These are phyloP conservation scores for Sthenelais limicola DNA, from an alignment of 2,888 invertebrate species.

Conservation along the genomic window DNA sequence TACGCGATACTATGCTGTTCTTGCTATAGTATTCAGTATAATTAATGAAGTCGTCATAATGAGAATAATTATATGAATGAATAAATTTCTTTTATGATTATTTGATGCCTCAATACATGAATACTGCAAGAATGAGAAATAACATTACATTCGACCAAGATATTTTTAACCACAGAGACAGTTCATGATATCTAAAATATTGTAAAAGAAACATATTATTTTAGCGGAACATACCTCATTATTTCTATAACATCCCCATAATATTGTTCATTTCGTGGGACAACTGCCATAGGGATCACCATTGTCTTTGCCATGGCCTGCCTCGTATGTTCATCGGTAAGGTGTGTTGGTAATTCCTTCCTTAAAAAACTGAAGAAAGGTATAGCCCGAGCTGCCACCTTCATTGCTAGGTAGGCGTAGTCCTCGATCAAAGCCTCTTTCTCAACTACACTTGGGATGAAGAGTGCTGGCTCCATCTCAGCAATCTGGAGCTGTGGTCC, in stretches of 20 bases:
- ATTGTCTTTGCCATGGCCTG: neutral
- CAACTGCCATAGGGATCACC: neutral
- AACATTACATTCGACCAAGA: no score
- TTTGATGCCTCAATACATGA: no score
- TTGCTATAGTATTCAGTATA: no score
- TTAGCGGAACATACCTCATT: no score
- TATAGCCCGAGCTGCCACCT: slow-evolving; percentile 12
- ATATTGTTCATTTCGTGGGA: slow-evolving; percentile 14
- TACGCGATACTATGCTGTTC: no score
- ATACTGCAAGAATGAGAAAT: no score
- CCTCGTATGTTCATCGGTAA: neutral
- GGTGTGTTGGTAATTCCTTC: neutral
- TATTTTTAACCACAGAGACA: no score
- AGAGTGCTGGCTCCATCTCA: neutral
- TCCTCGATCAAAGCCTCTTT: neutral
- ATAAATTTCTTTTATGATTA: no score
- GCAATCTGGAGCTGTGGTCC: neutral
- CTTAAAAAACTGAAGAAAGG: slow-evolving; percentile 1
- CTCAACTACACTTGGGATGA: slow-evolving; percentile 9
- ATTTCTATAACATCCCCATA: slow-evolving; percentile 12
- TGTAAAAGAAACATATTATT: no score
- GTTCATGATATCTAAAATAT: no score
- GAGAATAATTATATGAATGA: no score
- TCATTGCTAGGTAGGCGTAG: slow-evolving; percentile 25
- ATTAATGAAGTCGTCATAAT: no score